phyloP scores from a whole-genome alignment of 2,113 vertebrate genomes.

The Psettodes erumei region DNA sequence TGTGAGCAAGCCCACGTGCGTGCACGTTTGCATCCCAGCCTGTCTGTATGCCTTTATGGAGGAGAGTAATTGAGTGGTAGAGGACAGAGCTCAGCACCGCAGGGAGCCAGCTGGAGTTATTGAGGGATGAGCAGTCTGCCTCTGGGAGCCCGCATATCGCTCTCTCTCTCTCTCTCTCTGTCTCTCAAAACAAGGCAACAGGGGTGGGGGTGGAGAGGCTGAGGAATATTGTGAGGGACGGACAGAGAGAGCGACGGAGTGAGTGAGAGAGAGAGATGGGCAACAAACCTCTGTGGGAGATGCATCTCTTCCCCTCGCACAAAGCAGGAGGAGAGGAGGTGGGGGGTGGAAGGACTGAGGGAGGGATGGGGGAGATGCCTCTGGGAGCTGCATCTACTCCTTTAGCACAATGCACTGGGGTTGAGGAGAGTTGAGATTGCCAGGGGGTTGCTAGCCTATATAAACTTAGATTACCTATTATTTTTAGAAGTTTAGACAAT shows the following conservation, averaged over 20 bases:
- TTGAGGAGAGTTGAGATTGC: background rate
- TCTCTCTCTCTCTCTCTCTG: constrained; percentile 16
- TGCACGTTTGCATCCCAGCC: constrained; percentile 55
- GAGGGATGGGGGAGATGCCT: constrained; percentile 30
- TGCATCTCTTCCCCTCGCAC: constrained; percentile 34
- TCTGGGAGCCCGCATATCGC: constrained; percentile 64
- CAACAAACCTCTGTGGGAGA: constrained; percentile 49
- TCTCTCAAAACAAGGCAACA: constrained; percentile 58
- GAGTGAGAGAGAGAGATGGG: constrained; percentile 21
- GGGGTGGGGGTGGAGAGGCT: constrained; percentile 28
- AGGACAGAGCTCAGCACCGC: constrained; percentile 74
- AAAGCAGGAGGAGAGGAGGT: constrained; percentile 13
- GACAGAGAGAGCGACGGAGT: constrained; percentile 2
- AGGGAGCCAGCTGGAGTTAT: constrained; percentile 76
- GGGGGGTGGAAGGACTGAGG: constrained; percentile 23
- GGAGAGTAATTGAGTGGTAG: constrained; percentile 78
- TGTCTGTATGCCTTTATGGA: constrained; percentile 75
- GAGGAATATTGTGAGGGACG: constrained; percentile 25
- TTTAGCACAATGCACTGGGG: constrained; percentile 18
- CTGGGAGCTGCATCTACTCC: constrained; percentile 20
- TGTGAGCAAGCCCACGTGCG: too few relatives aligned
- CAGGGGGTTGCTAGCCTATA: background rate
- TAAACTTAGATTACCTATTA: background rate
- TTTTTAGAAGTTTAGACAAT: background rate
- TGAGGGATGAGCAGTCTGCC: constrained; percentile 77